Conservation (phyloP, 1,140 invertebrate genomes). For the Tetraneura akinire region DNA sequence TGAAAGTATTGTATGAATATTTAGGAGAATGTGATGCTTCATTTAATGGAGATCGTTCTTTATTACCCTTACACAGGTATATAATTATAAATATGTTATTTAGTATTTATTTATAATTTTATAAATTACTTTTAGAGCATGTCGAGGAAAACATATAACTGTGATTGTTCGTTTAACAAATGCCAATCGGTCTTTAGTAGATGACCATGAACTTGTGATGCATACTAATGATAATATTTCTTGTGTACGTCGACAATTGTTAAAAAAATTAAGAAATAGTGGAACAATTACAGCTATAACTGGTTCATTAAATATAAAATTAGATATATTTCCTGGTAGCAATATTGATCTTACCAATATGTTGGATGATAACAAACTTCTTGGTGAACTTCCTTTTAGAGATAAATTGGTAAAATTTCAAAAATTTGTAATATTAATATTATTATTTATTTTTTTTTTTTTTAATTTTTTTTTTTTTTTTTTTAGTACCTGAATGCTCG, state of each 20-base stretch:
- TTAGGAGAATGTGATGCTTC: conserved; percentile 93
- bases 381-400: conserved; percentile 82
- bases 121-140: conserved; percentile 66
- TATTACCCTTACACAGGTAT: conserved; percentile 82
- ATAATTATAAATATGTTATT: no score
- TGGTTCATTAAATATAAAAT: conserved; percentile 16
- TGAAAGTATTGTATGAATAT: conserved; percentile 94
- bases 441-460: neutral
- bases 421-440: neutral
- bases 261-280: conserved; percentile 32
- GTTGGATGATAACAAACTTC: conserved; percentile 54
- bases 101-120: conserved; percentile 43
- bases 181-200: conserved; percentile 78
- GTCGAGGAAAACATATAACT: conserved; percentile 85
- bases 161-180: conserved; percentile 87
- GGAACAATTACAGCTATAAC: conserved; percentile 27
- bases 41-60: conserved; percentile 85
- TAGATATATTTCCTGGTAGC: conserved; percentile 41
- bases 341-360: conserved; percentile 30
- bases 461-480: conserved; percentile 49
- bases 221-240: conserved; percentile 93
- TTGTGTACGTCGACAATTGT: conserved; percentile 61
- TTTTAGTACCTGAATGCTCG: conserved; percentile 81
- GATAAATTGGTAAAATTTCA: conserved; percentile 79
- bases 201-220: conserved; percentile 89